Evolutionary conservation across 2,888 invertebrate species (phyloP), one percentile per base, ranked within the genome.

Genomic region (Carabus problematicus): DNA sequence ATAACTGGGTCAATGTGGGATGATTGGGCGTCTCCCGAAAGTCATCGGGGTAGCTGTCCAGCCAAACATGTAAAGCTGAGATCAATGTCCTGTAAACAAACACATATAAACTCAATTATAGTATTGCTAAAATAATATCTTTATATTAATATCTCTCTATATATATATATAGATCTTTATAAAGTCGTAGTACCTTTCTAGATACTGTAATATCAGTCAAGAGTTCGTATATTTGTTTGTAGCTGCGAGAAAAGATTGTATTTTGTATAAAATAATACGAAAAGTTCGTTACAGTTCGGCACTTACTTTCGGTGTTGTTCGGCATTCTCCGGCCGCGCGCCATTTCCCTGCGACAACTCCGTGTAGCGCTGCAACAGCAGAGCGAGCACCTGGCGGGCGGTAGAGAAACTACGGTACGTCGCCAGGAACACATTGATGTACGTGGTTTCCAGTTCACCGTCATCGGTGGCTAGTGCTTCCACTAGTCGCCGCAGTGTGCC

Each of bases 351-450:
- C 14, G 76, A 72, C 16, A 68, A 14, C 55, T 90, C 87, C 80
- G 91, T 91, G 81, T 92, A 92, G 71, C 92, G 86, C 75, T 91
- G 89, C 73, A 95, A 84, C 72, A 97, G 84, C 71, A 94, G 85
- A 74, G 91, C 89, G 75, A 97, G 85, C 64, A 98, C 95, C 78
- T 94, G 91, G 77, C 89, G 87, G 72, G 96, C 89, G 66, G 91
- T 91, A 75, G 97, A 93, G 82, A 98, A 98, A 49, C 91, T 93
- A 71, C 97, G 87, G 82, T 95, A 97, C 1, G 97, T 97, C 74
- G 95, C 94, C 75, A 99, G 89, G 84, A 99, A 98, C 60, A 98
- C 96, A 82, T 97, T 96, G 82, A 98, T 95, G 83, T 98, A 97
- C 41, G 97, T 96, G 71, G 97, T 97, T 85, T 99, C 98, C 76